Conservation (phyloP, 2,888 invertebrate genomes). For the Brachyptera risi region DNA sequence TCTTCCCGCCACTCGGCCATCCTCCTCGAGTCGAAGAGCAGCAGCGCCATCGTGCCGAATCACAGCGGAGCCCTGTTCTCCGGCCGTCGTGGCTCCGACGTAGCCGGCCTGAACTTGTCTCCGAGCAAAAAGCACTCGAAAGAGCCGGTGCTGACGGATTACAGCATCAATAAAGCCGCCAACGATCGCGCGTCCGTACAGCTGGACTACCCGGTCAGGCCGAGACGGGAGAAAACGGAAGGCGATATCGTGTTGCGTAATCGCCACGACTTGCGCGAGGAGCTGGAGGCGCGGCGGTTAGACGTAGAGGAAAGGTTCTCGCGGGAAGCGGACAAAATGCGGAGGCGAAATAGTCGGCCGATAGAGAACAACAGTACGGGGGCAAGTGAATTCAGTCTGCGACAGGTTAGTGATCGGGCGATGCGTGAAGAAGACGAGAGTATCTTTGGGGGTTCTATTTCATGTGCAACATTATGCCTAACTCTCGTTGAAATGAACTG, state of each 20-base stretch:
- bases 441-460: too few species aligned
- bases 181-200: constrained; percentile 49
- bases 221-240: constrained; percentile 84
- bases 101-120: constrained; percentile 29
- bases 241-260: constrained; percentile 77
- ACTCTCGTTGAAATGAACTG: too few species aligned
- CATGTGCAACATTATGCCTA: too few species aligned
- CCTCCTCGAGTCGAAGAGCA: constrained; percentile 55
- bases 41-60: constrained; percentile 24
- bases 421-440: background rate
- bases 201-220: constrained; percentile 52
- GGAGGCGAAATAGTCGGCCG: constrained; percentile 41
- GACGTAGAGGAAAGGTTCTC: constrained; percentile 48
- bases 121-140: constrained; percentile 44
- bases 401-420: constrained; percentile 31
- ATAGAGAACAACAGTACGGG: constrained; percentile 2
- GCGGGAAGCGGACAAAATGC: constrained; percentile 45
- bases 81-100: constrained; percentile 38
- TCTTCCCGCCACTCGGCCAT: constrained; percentile 72
- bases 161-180: constrained; percentile 56
- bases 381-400: constrained; percentile 25
- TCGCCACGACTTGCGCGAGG: constrained; percentile 48
- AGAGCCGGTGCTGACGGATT: constrained; percentile 68
- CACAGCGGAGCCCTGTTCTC: constrained; percentile 31
- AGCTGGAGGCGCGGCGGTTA: constrained; percentile 47